phyloP scores from a whole-genome alignment of 2,113 vertebrate species.

The Seriola quinqueradiata region DNA sequence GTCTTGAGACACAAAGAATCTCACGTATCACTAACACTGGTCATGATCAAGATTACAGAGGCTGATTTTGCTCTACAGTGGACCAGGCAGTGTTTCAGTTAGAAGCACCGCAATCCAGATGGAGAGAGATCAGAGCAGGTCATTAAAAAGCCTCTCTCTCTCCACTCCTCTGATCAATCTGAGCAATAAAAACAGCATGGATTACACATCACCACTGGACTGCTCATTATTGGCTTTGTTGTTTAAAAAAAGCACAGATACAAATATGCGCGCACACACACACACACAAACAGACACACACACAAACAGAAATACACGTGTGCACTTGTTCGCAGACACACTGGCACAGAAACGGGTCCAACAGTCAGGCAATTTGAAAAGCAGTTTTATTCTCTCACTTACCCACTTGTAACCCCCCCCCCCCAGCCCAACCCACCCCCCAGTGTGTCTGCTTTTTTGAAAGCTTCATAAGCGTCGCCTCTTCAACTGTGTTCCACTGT shows the following conservation, averaged over 20 bases:
- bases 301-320: conserved; percentile 26
- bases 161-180: conserved; percentile 69
- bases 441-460: conserved; percentile 74
- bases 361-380: conserved; percentile 73
- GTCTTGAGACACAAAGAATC: not conserved
- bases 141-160: conserved; percentile 43
- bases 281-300: conserved; percentile 3
- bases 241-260: conserved; percentile 12
- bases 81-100: conserved; percentile 17
- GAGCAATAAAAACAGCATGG: conserved; percentile 70
- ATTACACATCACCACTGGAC: conserved; percentile 59
- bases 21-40: not conserved
- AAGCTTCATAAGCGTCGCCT: conserved; percentile 80
- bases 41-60: not conserved
- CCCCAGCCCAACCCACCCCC: conserved; percentile 24
- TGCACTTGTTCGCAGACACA: conserved; percentile 57
- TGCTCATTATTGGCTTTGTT: conserved; percentile 64
- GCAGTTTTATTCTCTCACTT: conserved; percentile 78
- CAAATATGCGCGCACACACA: conserved; percentile 5
- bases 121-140: conserved; percentile 32
- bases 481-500: conserved; percentile 75
- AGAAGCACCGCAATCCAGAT: conserved; percentile 17
- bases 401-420: conserved; percentile 66
- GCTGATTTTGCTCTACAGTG: not conserved
- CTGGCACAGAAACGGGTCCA: conserved; percentile 58